Percentiles rank a stretch among this genome's conserved stretches.
phyloP scores from a whole-genome alignment of 2,888 invertebrate genomes.

The Quadroppia sp. region DNA sequence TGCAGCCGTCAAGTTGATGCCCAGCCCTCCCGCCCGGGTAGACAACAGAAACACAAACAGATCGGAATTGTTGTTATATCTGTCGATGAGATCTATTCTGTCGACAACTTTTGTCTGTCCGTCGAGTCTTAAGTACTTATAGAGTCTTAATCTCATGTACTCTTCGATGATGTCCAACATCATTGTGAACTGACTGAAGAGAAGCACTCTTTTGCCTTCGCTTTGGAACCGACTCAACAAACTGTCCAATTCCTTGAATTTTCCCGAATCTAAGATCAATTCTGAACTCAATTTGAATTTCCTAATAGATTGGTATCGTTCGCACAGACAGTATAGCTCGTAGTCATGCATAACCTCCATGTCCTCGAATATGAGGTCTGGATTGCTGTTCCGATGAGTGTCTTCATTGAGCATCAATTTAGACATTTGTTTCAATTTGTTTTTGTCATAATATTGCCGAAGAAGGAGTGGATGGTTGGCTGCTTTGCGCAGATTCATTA shows the following conservation, averaged over 20 bases:
- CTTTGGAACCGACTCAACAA: slow-evolving; percentile 68
- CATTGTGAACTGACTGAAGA: slow-evolving; percentile 96
- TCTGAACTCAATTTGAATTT: slow-evolving; percentile 54
- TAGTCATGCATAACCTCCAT: slow-evolving; percentile 83
- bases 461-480: slow-evolving; percentile 89
- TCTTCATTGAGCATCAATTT: slow-evolving; percentile 58
- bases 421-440: slow-evolving; percentile 64
- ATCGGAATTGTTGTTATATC: slow-evolving; percentile 70
- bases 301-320: slow-evolving; percentile 56
- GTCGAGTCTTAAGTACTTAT: slow-evolving; percentile 77
- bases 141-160: slow-evolving; percentile 68
- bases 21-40: slow-evolving; percentile 90
- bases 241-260: slow-evolving; percentile 73
- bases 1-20: slow-evolving; percentile 88
- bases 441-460: slow-evolving; percentile 64
- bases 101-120: slow-evolving; percentile 81
- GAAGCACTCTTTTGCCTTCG: slow-evolving; percentile 64
- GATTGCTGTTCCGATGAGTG: slow-evolving; percentile 54
- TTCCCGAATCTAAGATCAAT: slow-evolving; percentile 76
- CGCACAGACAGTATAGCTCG: slow-evolving; percentile 75
- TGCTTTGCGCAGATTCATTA: slow-evolving; percentile 88
- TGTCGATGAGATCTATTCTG: slow-evolving; percentile 83
- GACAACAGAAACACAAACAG: slow-evolving; percentile 88
- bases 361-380: slow-evolving; percentile 69
- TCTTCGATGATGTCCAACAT: slow-evolving; percentile 87